Evolutionary conservation across 1,140 invertebrate genomes (phyloP).

Genomic region (Pentalonia nigronervosa): DNA sequence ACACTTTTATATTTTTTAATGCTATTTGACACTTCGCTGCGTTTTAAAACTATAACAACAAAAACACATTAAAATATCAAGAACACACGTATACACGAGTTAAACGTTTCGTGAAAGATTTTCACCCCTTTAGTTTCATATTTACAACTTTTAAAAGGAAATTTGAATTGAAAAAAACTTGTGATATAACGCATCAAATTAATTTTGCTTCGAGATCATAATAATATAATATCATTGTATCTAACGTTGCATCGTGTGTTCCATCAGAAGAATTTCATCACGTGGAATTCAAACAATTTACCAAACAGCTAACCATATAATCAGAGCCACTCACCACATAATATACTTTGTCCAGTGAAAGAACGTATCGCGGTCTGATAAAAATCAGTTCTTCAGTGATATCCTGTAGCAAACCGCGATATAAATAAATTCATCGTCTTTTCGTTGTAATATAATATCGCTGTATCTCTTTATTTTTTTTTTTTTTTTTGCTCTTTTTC

Average conservation of each 20-base stretch:
- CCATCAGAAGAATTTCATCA: neutral
- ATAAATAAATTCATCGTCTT: no score
- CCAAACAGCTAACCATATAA: neutral
- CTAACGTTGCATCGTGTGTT: neutral
- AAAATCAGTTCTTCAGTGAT: no score
- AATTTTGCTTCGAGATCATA: neutral
- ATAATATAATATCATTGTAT: neutral
- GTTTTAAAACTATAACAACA: neutral
- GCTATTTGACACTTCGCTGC: neutral
- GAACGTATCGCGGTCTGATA: no score
- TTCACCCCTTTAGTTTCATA: neutral
- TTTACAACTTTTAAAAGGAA: neutral
- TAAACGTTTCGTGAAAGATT: constrained; percentile 26
- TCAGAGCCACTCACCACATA: neutral
- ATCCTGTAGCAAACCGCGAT: no score
- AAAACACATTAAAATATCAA: constrained; percentile 12
- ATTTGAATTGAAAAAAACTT: neutral
- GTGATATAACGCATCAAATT: neutral
- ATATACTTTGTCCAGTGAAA: no score
- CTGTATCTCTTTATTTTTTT: no score
- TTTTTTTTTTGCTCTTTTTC: no score
- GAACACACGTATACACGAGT: neutral
- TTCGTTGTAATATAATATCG: no score
- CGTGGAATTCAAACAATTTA: neutral
- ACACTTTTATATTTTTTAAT: constrained; percentile 24